These are phyloP conservation scores for Vesta saturnalis DNA, from an alignment of 2,888 invertebrate species.

Conservation along the genomic window DNA sequence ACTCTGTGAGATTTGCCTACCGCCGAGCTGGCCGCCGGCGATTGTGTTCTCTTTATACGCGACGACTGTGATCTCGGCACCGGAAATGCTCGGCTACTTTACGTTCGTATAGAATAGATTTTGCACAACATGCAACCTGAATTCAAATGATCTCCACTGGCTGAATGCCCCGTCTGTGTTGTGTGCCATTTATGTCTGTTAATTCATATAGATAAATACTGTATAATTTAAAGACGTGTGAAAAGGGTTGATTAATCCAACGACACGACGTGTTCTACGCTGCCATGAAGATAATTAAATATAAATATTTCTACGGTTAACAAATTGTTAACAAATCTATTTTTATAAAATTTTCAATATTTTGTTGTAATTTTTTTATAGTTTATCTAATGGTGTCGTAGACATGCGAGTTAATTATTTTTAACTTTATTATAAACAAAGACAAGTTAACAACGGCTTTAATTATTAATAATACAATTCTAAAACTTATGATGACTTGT, in stretches of 20 bases:
- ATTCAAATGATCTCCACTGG: constrained; percentile 51
- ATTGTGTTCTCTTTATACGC: constrained; percentile 62
- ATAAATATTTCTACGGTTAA: constrained; percentile 29
- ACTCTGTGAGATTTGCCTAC: constrained; percentile 66
- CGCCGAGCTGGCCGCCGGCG: constrained; percentile 65
- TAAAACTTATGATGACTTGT: constrained; percentile 51
- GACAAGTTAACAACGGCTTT: constrained; percentile 60
- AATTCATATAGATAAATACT: constrained; percentile 36
- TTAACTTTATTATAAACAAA: constrained; percentile 49
- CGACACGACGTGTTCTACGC: constrained; percentile 41
- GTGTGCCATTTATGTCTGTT: constrained; percentile 50
- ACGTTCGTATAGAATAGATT: constrained; percentile 60
- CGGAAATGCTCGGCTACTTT: constrained; percentile 60
- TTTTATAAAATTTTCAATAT: constrained; percentile 57
- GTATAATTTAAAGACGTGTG: constrained; percentile 28
- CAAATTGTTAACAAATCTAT: constrained; percentile 53
- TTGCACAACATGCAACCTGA: constrained; percentile 46
- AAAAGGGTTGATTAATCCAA: constrained; percentile 35
- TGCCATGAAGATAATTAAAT: constrained; percentile 52
- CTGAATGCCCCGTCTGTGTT: constrained; percentile 48
- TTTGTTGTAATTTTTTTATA: constrained; percentile 59
- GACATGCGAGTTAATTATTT: constrained; percentile 45
- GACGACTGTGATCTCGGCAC: constrained; percentile 63
- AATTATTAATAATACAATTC: constrained; percentile 47
- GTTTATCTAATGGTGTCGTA: constrained; percentile 56